These are phyloP conservation scores for Tuta absoluta DNA, from an alignment of 2,888 invertebrate species.

Conservation along the genomic window DNA sequence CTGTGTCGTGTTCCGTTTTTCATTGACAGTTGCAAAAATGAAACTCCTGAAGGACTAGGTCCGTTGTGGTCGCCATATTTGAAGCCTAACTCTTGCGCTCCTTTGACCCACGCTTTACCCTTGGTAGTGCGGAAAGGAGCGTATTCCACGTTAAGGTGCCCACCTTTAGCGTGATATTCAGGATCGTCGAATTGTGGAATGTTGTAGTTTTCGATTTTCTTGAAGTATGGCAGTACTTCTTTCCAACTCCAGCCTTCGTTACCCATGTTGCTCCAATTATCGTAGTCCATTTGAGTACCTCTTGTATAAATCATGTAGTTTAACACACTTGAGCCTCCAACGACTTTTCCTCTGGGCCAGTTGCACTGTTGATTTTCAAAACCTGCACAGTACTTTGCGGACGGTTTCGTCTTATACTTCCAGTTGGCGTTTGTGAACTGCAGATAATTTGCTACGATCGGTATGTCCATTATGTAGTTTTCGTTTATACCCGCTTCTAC, in stretches of 20 bases:
- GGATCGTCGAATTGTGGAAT: constrained; percentile 79
- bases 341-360: constrained; percentile 90
- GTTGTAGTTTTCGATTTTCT: constrained; percentile 87
- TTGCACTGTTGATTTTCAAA: constrained; percentile 88
- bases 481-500: constrained; percentile 88
- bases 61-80: constrained; percentile 83
- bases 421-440: constrained; percentile 88
- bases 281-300: constrained; percentile 87
- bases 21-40: constrained; percentile 83
- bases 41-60: constrained; percentile 82
- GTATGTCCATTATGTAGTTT: constrained; percentile 88
- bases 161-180: constrained; percentile 78
- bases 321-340: constrained; percentile 90
- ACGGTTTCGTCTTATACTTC: constrained; percentile 90
- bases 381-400: constrained; percentile 86
- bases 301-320: constrained; percentile 92
- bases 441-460: constrained; percentile 86
- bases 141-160: constrained; percentile 80
- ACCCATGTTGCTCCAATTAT: constrained; percentile 87
- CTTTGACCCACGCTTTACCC: constrained; percentile 81
- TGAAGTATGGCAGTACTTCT: constrained; percentile 88
- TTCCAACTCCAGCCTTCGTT: constrained; percentile 88
- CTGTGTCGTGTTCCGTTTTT: constrained; percentile 85
- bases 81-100: constrained; percentile 83
- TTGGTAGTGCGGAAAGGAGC: constrained; percentile 76